A percentile compares a stretch with the other conserved stretches of the same genome.
Evolutionary conservation across 1,140 invertebrate genomes (phyloP).

Genomic region (Zaprionus ornatus): DNA sequence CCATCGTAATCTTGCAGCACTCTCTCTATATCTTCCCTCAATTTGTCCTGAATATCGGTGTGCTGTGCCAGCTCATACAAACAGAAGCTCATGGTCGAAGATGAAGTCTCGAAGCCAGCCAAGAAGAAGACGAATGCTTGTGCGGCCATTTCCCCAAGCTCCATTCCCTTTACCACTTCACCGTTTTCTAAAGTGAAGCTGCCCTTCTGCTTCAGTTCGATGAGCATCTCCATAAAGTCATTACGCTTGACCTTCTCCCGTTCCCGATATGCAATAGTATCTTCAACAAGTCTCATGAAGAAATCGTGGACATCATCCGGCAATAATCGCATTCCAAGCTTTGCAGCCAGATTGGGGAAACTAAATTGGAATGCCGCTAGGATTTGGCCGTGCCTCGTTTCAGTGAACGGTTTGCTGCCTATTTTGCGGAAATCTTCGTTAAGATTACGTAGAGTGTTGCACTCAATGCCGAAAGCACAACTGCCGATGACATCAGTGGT

Average conservation of each 20-base stretch:
- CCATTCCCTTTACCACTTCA: conserved; percentile 52
- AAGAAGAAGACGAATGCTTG: conserved; percentile 87
- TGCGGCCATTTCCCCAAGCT: conserved; percentile 78
- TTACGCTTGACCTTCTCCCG: conserved; percentile 84
- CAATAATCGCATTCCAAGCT: conserved; percentile 44
- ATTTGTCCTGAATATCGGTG: conserved; percentile 84
- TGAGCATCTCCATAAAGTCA: conserved; percentile 86
- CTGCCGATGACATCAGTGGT: conserved; percentile 86
- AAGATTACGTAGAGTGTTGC: conserved; percentile 83
- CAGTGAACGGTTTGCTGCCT: conserved; percentile 57
- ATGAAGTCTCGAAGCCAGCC: conserved; percentile 86
- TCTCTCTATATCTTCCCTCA: conserved; percentile 84
- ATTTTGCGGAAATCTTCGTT: conserved; percentile 84
- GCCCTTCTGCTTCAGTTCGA: conserved; percentile 84
- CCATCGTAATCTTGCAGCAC: conserved; percentile 84
- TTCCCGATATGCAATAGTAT: conserved; percentile 84
- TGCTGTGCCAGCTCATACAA: conserved; percentile 85
- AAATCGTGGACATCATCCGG: conserved; percentile 84
- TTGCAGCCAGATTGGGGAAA: conserved; percentile 51
- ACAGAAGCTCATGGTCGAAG: conserved; percentile 84
- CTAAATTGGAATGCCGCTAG: conserved; percentile 52
- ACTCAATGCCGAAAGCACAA: conserved; percentile 85
- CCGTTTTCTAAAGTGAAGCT: conserved; percentile 54
- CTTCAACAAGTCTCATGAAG: conserved; percentile 84
- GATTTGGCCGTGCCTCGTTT: conserved; percentile 34